These are phyloP conservation scores for Lordiphosa collinella DNA, from an alignment of 1,140 invertebrate genomes.

Conservation along the genomic window DNA sequence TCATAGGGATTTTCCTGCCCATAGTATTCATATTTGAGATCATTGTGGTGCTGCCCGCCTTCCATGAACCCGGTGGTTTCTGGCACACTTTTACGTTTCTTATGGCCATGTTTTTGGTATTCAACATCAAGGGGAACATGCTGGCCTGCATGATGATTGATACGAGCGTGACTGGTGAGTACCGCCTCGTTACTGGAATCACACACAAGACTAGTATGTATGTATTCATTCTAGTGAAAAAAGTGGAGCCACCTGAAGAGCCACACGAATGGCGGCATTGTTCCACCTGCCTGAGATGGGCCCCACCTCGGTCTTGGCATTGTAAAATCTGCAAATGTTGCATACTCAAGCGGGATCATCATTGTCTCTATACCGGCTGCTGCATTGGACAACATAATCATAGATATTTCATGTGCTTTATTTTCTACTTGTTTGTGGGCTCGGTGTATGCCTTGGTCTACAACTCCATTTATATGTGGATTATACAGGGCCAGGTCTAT, in stretches of 20 bases:
- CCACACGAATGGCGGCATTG: slow-evolving; percentile 37
- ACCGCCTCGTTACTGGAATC: too few species aligned
- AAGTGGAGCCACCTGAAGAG: slow-evolving; percentile 6
- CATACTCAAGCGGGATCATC: slow-evolving; percentile 95
- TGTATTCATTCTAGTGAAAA: slow-evolving; percentile 1
- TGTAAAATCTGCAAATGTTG: slow-evolving; percentile 90
- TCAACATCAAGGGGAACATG: slow-evolving; percentile 83
- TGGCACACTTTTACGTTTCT: slow-evolving; percentile 79
- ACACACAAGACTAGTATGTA: too few species aligned
- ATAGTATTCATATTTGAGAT: slow-evolving; percentile 81
- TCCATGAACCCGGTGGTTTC: slow-evolving; percentile 80
- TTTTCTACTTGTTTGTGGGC: slow-evolving; percentile 88
- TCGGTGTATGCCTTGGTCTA: slow-evolving; percentile 85
- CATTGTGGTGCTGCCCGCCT: slow-evolving; percentile 84
- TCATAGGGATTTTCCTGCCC: slow-evolving; percentile 63
- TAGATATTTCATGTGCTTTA: slow-evolving; percentile 91
- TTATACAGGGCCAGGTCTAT: slow-evolving; percentile 78
- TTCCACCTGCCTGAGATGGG: slow-evolving; percentile 81
- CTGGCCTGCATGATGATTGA: slow-evolving; percentile 68
- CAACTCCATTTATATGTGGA: slow-evolving; percentile 85
- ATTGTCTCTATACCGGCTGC: slow-evolving; percentile 93
- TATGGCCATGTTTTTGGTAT: slow-evolving; percentile 82
- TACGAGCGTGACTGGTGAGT: slow-evolving; percentile 59
- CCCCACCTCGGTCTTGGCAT: slow-evolving; percentile 94
- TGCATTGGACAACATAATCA: slow-evolving; percentile 95